Base-by-base conservation (phyloP, 2,888 invertebrate genomes). In the Heliconius ethilla region DNA sequence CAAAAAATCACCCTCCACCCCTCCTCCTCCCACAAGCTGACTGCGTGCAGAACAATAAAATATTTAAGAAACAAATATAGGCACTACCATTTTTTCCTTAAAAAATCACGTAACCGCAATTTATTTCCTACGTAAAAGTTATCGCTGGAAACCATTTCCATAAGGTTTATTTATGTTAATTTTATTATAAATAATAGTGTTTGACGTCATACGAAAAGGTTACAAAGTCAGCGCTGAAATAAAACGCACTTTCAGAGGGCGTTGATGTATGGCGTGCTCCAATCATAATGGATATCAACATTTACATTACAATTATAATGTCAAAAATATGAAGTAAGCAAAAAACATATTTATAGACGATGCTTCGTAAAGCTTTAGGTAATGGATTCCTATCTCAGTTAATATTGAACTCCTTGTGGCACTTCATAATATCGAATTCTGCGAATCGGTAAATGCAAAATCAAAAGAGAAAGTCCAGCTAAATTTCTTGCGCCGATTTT, bases 151-250 rank as follows among this genome's bases (percentile, higher is more conserved):
- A 69, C 69, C n/a, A 45, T 65, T 65, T 74, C 27, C 40, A 40
- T 27, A 74, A 63, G 62, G 72, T 74, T 75, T 75, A 73, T 80
- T 78, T 79, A 81, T 81, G 77, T 75, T 78, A 78, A 82, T 80
- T 70, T 79, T 77, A 80, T 80, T 77, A 78, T 76, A 79, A 80
- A 78, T 40, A 70, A 72, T 51, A 33, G 70, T 62, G 70, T 79
- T 59, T 81, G 81, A 83, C 81, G 82, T 80, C 82, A 82, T 79
- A 33, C 51, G 73, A 77, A 79, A 82, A 82, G 83, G 81, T 81
- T 77, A 80, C 77, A 75, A 76, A 67, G 75, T 70, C 79, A 75
- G 69, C 65, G 70, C 74, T 75, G 73, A 77, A 82, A 75, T 79
- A 70, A 76, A 81, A 78, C 80, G 74, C 77, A 80, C 78, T 79